Conservation (phyloP, 92 coral and sea anemone genomes). For the Palythoa heliodiscus region DNA sequence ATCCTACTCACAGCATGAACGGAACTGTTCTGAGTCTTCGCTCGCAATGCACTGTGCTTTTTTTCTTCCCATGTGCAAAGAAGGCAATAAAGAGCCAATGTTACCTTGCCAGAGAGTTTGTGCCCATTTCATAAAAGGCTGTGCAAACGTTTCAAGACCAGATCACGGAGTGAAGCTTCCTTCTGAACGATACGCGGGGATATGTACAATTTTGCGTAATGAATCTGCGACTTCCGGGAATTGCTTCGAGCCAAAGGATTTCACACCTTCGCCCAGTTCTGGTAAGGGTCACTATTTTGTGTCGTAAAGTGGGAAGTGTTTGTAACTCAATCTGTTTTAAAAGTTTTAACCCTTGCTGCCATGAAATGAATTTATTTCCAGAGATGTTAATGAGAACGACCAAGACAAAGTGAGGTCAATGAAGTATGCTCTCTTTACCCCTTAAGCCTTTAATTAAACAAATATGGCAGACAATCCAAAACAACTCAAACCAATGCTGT, state of each 20-base stretch:
- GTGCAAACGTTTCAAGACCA: conserved; percentile 7
- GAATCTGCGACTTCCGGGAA: conserved; percentile 22
- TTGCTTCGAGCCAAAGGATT: conserved; percentile 43
- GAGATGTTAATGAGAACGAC: no score
- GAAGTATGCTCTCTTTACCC: no score
- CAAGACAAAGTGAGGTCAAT: no score
- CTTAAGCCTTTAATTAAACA: no score
- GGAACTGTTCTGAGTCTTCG: conserved; percentile 27
- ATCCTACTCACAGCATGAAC: background rate
- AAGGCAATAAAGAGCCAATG: conserved; percentile 1
- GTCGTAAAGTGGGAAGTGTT: background rate
- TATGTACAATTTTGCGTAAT: conserved; percentile 36
- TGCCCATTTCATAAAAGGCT: conserved; percentile 33
- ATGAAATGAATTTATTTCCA: no score
- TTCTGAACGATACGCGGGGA: conserved; percentile 34
- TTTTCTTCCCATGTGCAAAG: conserved; percentile 43
- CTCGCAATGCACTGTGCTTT: conserved; percentile 43
- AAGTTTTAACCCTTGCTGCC: background rate
- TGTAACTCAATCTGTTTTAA: background rate
- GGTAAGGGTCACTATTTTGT: conserved; percentile 1
- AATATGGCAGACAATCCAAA: no score
- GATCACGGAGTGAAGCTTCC: conserved; percentile 29
- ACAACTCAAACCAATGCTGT: no score
- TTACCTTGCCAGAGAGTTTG: conserved; percentile 40
- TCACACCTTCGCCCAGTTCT: conserved; percentile 2